Percentiles rank a stretch among this genome's conserved stretches.
These are phyloP conservation scores for Hephaestus fuliginosus DNA, from an alignment of 2,797 vertebrate genomes.

Conservation along the genomic window DNA sequence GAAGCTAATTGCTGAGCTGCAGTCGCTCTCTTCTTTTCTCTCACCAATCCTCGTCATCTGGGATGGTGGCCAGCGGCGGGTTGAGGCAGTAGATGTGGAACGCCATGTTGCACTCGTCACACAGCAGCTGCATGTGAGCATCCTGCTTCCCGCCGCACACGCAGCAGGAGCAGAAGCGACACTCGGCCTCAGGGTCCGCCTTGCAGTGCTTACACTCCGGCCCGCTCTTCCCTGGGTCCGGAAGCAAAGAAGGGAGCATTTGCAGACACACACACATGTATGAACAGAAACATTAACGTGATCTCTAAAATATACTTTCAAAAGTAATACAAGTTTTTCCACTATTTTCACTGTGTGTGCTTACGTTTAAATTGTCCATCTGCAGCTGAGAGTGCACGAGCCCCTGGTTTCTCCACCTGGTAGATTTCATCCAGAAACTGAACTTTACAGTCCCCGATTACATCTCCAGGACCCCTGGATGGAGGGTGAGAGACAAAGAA, in stretches of 20 bases:
- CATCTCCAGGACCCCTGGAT: conserved; percentile 91
- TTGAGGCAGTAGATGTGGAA: conserved; percentile 99
- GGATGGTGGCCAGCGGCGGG: conserved; percentile 96
- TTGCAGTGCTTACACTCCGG: conserved; percentile 98
- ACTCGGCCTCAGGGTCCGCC: conserved; percentile 95
- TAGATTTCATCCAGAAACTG: conserved; percentile 97
- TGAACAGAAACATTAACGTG: neutral
- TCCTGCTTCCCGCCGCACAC: conserved; percentile 98
- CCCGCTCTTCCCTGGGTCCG: conserved; percentile 93
- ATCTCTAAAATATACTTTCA: neutral
- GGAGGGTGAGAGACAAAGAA: conserved; percentile 18
- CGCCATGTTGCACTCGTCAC: conserved; percentile 99
- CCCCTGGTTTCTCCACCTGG: conserved; percentile 95
- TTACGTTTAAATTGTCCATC: conserved; percentile 98
- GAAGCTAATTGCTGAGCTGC: conserved; percentile 26
- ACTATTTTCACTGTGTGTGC: conserved; percentile 43
- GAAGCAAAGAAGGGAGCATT: conserved; percentile 2
- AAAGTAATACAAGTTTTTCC: neutral
- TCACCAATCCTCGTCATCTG: conserved; percentile 99
- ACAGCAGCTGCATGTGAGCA: conserved; percentile 97
- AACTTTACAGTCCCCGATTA: conserved; percentile 95
- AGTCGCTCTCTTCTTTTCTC: conserved; percentile 73
- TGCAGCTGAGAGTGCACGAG: conserved; percentile 89
- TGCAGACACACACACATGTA: neutral
- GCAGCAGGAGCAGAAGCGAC: conserved; percentile 96